Base-by-base conservation (phyloP, 2,113 vertebrate species). In the Macaca fascicularis region DNA sequence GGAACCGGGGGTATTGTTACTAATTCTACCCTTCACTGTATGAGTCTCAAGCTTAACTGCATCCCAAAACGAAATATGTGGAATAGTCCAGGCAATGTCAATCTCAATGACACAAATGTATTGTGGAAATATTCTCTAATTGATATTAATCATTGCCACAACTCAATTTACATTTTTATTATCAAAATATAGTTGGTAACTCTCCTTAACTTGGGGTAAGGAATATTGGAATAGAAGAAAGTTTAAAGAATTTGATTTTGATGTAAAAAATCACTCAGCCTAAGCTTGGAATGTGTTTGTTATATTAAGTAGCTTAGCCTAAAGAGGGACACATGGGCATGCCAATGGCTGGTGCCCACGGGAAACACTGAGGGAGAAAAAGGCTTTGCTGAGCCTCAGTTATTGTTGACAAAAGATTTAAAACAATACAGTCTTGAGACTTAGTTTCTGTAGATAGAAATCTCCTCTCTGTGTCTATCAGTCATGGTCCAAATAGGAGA, bases 1-100 rank as follows among this genome's bases (percentile, higher is more conserved):
- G 96, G 93, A 19, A 25, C 3, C 3, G 6, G 76, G 90, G 72
- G 8, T 4, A 7, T 7, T 2, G 35, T 45, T 35, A 2, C 23
- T 32, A 0, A 5, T 35, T 5, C 84, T 35, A n/a, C 64, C 32
- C 40, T 19, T 40, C 20, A 0, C 11, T 6, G 48, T 35, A 0
- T 5, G 13, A 2, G 23, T 40, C 50, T 91, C 57, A 12, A 2
- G 22, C 52, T 32, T 32, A 64, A 78, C 3, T 25, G 48, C 11
- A 5, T 80, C 69, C 59, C 72, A 30, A 50, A 70, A n/a, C 13
- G n/a, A 32, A 35, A 70, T 43, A 10, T 5, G 23, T 48, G 45
- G 67, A 30, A 1, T 11, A 5, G 43, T 69, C 6, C 6, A 30
- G 50, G 40, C 7, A 2, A 0, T 55, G 75, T 30, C 59, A 8